Evolutionary conservation across 37 sponge, comb jelly and placozoan genomes (phyloP), one percentile per base, ranked within the genome.

Genomic region (Aplysina aerophoba): DNA sequence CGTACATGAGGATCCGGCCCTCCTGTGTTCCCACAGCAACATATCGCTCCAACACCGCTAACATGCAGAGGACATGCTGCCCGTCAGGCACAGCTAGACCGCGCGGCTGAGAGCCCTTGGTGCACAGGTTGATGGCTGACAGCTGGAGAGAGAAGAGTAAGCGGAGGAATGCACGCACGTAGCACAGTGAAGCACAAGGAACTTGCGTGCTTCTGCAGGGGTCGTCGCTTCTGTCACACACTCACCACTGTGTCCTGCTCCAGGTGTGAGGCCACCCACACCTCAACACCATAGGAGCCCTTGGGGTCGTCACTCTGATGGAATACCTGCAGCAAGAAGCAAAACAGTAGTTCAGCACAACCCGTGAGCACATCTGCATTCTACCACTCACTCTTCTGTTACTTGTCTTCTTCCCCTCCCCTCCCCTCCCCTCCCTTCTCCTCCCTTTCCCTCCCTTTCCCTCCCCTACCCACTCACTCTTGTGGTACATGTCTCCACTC

Each of bases 1-100:
- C 87, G 65, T 80, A 88, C 28, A 93, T 87, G 4, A 87, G 19
- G 31, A 93, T 81, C 4, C 37, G 20, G 37, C 93, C 93, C 0
- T 55, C 40, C 27, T 84, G 77, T 38, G 83, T 84, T 4, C 93
- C 90, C 85, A 93, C 39, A 4, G 89, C 82, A 44, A 93, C 82
- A 27, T 59, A 25, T 13, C 19, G 58, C 1, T 80, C 28, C 19
- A 68, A 79, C 38, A 93, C 71, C 0, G 85, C 44, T 21, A 84
- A n/a, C 79, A 89, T 89, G 41, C 89, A 69, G 55, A 58, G 34
- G 30, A 93, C 74, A 66, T 68, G 20, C 16, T 39, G 65, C 4
- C 55, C 36, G 14, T 37, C 66, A 21, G 84, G 38, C 63, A 93
- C 33, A 67, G 82, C 58, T 55, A 56, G 80, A n/a, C 93, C 93